Conservation (phyloP, 2,797 vertebrate species). For the Falco naumanni region DNA sequence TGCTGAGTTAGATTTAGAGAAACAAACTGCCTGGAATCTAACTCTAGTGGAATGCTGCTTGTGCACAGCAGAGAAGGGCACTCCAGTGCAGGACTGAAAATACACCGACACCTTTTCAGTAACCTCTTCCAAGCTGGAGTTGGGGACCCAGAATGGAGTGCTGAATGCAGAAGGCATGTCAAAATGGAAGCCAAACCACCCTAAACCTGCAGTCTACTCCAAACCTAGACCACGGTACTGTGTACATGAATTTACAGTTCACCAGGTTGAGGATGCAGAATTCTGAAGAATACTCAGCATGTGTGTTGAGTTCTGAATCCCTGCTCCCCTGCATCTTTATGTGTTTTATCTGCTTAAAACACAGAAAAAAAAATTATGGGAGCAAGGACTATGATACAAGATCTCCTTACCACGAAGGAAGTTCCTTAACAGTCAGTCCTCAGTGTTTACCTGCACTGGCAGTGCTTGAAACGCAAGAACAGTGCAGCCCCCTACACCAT, state of each 20-base stretch:
- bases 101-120: not conserved
- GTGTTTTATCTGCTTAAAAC: not conserved
- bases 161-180: not conserved
- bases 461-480: not conserved
- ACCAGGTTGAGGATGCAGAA: not conserved
- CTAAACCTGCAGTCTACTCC: not conserved
- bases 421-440: not conserved
- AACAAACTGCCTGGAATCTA: not conserved
- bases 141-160: not conserved
- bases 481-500: rapidly evolving
- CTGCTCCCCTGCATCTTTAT: not conserved
- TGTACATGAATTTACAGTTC: not conserved
- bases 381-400: not conserved
- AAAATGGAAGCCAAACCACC: not conserved
- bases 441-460: not conserved
- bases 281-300: not conserved
- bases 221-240: not conserved
- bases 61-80: not conserved
- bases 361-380: not conserved
- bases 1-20: not conserved
- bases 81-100: not conserved
- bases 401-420: not conserved
- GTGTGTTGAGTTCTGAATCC: not conserved
- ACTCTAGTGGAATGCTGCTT: rapidly evolving
- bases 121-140: not conserved